A percentile compares a stretch with the other conserved stretches of the same genome.
Conservation (phyloP, 2,113 vertebrate genomes). For the Cyprinodon brontotheroides region DNA sequence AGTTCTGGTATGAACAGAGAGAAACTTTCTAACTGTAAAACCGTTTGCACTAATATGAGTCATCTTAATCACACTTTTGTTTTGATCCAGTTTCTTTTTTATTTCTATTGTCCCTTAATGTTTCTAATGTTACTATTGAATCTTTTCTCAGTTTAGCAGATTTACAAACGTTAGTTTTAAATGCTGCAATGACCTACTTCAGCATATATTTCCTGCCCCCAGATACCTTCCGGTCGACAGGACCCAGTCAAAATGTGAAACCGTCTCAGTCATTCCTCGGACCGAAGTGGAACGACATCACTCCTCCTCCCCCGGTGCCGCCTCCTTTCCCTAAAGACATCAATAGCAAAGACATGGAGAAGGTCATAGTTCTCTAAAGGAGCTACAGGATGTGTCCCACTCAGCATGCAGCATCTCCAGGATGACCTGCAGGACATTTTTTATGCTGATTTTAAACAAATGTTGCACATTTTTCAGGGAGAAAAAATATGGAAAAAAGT, state of each 20-base stretch:
- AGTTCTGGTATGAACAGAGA: slow-evolving; percentile 38
- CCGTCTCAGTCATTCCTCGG: slow-evolving; percentile 50
- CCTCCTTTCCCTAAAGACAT: slow-evolving; percentile 60
- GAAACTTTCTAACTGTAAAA: background rate
- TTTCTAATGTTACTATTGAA: too few relatives aligned
- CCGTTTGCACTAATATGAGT: background rate
- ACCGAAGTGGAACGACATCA: slow-evolving; percentile 16
- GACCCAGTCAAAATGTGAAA: slow-evolving; percentile 22
- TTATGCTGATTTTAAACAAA: background rate
- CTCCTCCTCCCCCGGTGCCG: slow-evolving; percentile 19
- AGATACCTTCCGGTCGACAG: slow-evolving; percentile 59
- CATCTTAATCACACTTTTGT: background rate
- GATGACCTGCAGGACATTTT: background rate
- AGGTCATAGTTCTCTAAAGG: slow-evolving; percentile 63
- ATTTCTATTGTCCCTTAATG: too few relatives aligned
- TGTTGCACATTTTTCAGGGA: background rate
- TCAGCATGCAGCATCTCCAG: background rate
- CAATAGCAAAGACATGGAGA: slow-evolving; percentile 36
- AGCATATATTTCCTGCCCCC: background rate
- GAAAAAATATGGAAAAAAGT: background rate
- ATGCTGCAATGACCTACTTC: background rate
- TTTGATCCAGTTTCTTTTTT: background rate
- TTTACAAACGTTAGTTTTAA: background rate
- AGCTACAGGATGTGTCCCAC: background rate
- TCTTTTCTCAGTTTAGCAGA: background rate